Base-by-base conservation (phyloP, 2,888 invertebrate genomes). In the Acronicta alni region DNA sequence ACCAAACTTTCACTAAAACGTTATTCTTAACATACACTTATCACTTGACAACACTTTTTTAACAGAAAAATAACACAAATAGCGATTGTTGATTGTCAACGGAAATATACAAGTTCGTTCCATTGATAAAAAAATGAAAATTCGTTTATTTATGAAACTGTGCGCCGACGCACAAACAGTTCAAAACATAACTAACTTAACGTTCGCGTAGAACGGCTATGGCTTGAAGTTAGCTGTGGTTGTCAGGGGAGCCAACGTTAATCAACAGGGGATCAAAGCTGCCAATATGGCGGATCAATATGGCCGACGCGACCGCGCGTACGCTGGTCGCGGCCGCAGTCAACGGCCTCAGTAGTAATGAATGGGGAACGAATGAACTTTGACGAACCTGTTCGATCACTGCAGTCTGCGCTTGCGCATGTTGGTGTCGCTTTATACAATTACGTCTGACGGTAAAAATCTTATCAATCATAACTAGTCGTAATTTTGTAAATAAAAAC, bases 171-270 rank as follows among this genome's bases (percentile, higher is more conserved):
- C 77, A 79, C 80, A 75, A 85, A 86, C 84, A 64, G 84, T 88
- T 89, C 84, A 90, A 89, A 90, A 89, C 86, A 89, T 84, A 89
- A 89, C 88, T 90, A 91, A 87, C 82, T 77, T 89, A 91, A 90
- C 90, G 91, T 89, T 86, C 81, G 84, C 83, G 80, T 86, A 85
- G 82, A 86, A 81, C 85, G 82, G 86, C 74, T 85, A 82, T 75
- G 75, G 37, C 65, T 70, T 81, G 91, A 92, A 92, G 91, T 90
- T 91, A 72, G 83, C 79, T 26, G 56, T 63, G 43, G 77, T 74
- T 62, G 48, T 49, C 61, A 61, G 51, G 39, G 58, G 53, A 49
- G 60, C 75, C 75, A 75, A 77, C 68, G 17, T 62, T 57, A 62
- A 52, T 57, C 58, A 68, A 77, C 45, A 62, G 60, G 71, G 76